phyloP scores from a whole-genome alignment of 53 echinoderm and acorn worm species.

The Zoroaster sp. region DNA sequence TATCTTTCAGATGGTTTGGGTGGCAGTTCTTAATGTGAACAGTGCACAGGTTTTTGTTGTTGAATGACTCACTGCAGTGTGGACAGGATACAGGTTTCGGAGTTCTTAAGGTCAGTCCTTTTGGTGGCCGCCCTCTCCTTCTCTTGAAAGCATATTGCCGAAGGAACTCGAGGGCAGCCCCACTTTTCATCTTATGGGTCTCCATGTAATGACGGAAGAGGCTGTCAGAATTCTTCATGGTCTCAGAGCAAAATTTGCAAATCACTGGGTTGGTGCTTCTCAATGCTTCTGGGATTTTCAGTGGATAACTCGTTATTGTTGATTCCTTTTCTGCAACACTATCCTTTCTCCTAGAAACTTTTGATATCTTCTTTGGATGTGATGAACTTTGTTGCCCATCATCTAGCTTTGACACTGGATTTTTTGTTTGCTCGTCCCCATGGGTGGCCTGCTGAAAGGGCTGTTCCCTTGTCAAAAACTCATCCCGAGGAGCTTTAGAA shows the following conservation, averaged over 20 bases:
- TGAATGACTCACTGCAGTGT: conserved; percentile 24
- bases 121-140: conserved; percentile 33
- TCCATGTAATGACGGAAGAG: conserved; percentile 35
- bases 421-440: neutral
- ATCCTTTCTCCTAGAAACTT: neutral
- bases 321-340: neutral
- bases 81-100: conserved; percentile 3
- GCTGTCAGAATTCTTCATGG: neutral
- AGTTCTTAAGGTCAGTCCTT: neutral
- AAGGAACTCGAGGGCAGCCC: conserved; percentile 27
- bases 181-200: conserved; percentile 34
- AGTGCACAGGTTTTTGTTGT: conserved; percentile 24
- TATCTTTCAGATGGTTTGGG: neutral
- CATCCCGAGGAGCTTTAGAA: neutral
- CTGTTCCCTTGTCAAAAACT: neutral
- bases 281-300: neutral
- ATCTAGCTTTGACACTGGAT: neutral
- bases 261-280: neutral
- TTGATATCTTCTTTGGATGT: neutral
- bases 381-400: neutral
- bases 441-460: neutral
- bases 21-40: conserved; percentile 28
- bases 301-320: neutral
- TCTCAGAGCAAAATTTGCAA: conserved; percentile 49
- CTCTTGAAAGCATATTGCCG: conserved; percentile 16